Percentiles rank a stretch among this genome's conserved stretches.
Conservation (phyloP, 2,113 vertebrate species). For the Castor canadensis region DNA sequence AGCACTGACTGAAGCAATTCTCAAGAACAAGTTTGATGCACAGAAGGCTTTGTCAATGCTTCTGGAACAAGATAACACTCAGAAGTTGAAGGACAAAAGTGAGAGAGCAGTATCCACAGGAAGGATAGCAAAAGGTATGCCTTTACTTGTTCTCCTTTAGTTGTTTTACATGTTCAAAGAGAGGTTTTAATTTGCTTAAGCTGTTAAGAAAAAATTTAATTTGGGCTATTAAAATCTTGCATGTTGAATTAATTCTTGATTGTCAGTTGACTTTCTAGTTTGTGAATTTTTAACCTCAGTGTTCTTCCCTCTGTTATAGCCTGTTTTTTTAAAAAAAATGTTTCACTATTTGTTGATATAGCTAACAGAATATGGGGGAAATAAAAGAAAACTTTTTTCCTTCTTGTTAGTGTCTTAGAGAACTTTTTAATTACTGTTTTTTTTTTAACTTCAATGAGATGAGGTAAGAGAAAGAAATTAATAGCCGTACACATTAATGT, state of each 20-base stretch:
- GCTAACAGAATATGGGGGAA: neutral
- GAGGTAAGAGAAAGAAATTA: neutral
- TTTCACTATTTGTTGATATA: neutral
- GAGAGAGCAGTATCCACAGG: constrained; percentile 76
- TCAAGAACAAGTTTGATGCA: constrained; percentile 91
- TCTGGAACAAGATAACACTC: constrained; percentile 88
- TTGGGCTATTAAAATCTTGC: constrained; percentile 45
- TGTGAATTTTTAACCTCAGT: constrained; percentile 32
- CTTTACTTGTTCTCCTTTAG: constrained; percentile 69
- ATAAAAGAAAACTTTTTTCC: constrained; percentile 1
- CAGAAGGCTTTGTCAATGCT: constrained; percentile 92
- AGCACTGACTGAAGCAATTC: constrained; percentile 89
- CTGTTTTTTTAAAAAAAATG: neutral
- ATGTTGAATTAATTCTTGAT: neutral
- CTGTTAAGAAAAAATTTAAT: constrained; percentile 35
- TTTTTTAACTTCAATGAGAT: neutral
- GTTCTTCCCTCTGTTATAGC: neutral
- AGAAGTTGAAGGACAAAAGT: constrained; percentile 79
- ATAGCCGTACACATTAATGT: neutral
- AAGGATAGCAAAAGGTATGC: constrained; percentile 92
- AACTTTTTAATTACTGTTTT: neutral
- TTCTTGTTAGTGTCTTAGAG: constrained; percentile 42
- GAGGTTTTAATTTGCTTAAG: constrained; percentile 39
- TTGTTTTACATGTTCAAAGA: constrained; percentile 50
- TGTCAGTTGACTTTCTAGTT: constrained; percentile 7